Evolutionary conservation across 2,888 invertebrate species (phyloP), one percentile per base, ranked within the genome.

Genomic region (Eueremaeus valkanovi): DNA sequence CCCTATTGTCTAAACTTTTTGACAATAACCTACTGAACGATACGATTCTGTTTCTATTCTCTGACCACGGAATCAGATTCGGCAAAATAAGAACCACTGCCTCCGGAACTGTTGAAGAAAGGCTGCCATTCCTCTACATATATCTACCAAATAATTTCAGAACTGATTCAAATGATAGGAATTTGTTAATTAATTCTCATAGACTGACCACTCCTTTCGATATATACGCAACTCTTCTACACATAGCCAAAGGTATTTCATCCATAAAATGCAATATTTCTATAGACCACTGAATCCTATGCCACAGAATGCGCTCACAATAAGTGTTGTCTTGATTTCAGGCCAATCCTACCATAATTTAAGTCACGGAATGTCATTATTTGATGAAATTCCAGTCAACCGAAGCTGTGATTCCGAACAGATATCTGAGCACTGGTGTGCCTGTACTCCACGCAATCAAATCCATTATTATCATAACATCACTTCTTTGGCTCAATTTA

Each of bases 21-120:
- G 80, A 83, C 0, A 82, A 85, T 1, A 85, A 86, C 1, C 84
- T 87, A 74, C 84, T 92, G 74, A 87, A 90, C 73, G 86, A 88
- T 33, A 92, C 92, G 0, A 86, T 89, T 80, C 74, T 93, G 73
- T 83, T 92, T 13, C 82, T 87, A 61, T 86, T 94, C 85, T 94
- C 94, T 83, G 95, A 95, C 82, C 95, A 95, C 81, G 95, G 95
- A 0, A 89, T 93, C 76, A 85, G 95, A 77, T 94, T 91, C 89
- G 95, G 94, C 1, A 87, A 86, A 9, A 92, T 93, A 79, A 87
- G 93, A 13, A 86, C 87, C 79, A 94, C 94, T 0, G 92, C 90
- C 83, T 76, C 68, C 36, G 84, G 84, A 0, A 82, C 83, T 75
- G 80, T 83, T 27, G 84, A 84, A 76, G 84, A 84, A 75, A 79